Percentiles rank a stretch among this genome's conserved stretches.
Conservation (phyloP, 2,113 vertebrate genomes). For the Xiphophorus maculatus region DNA sequence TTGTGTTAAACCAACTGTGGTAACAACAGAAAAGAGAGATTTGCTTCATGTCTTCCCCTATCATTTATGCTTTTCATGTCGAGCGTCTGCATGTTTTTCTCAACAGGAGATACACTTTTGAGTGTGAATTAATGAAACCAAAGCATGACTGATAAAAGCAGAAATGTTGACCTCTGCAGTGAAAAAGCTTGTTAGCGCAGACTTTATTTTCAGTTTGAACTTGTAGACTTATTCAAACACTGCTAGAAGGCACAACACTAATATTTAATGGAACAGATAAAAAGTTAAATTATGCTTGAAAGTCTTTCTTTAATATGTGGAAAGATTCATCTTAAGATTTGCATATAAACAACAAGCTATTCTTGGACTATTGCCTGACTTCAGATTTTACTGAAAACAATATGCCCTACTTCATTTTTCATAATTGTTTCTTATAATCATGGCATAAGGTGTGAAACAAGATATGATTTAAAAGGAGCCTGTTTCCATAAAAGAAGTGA, state of each 20-base stretch:
- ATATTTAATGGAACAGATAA: slow-evolving; percentile 6
- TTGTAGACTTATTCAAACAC: slow-evolving; percentile 15
- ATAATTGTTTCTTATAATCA: slow-evolving; percentile 32
- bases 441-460: slow-evolving; percentile 26
- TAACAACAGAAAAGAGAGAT: not conserved
- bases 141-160: slow-evolving; percentile 56
- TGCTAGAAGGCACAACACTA: slow-evolving; percentile 24
- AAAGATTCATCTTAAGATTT: slow-evolving; percentile 4
- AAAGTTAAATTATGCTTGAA: slow-evolving; percentile 16
- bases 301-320: slow-evolving; percentile 1
- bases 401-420: not conserved
- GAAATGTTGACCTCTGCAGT: slow-evolving; percentile 42
- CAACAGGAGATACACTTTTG: slow-evolving; percentile 36
- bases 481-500: slow-evolving; percentile 11
- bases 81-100: slow-evolving; percentile 48
- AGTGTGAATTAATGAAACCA: slow-evolving; percentile 43
- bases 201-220: slow-evolving; percentile 51
- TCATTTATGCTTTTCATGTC: slow-evolving; percentile 30
- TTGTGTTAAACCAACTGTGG: slow-evolving; percentile 17
- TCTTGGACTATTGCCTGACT: not conserved
- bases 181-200: slow-evolving; percentile 27
- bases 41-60: not conserved
- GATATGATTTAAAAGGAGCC: slow-evolving; percentile 17
- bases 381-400: slow-evolving; percentile 11
- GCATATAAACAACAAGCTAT: not conserved